phyloP scores from a whole-genome alignment of 35 echinoderm and acorn worm genomes.

The Apostichopus californicus region DNA sequence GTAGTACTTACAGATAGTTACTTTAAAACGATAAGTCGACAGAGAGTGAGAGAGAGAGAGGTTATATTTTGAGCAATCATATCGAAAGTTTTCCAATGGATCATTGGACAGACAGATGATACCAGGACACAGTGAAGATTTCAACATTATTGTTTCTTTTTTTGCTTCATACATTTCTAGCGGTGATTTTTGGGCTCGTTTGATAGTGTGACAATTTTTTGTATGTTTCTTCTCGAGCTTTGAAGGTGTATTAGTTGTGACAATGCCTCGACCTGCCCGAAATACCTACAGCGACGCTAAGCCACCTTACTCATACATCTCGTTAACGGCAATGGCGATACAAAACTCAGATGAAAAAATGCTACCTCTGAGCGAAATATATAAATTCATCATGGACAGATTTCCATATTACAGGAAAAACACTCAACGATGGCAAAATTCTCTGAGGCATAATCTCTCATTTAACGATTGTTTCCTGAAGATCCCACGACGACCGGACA shows the following conservation, averaged over 20 bases:
- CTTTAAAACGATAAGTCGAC: no score
- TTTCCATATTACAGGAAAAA: constrained; percentile 99
- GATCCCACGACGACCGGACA: constrained; percentile 95
- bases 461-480: constrained; percentile 99
- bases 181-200: not conserved
- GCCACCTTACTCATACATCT: constrained; percentile 99
- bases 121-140: not conserved
- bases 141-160: not conserved
- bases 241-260: constrained; percentile 20
- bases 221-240: constrained; percentile 8
- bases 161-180: not conserved
- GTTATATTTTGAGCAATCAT: no score
- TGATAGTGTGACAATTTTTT: not conserved
- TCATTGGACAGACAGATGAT: not conserved
- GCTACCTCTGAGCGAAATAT: constrained; percentile 97
- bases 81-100: not conserved
- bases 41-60: no score
- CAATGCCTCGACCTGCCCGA: constrained; percentile 94
- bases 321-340: constrained; percentile 97
- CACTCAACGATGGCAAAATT: constrained; percentile 98
- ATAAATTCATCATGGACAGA: constrained; percentile 99
- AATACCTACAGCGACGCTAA: constrained; percentile 99
- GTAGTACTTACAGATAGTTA: no score
- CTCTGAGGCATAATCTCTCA: constrained; percentile 93
- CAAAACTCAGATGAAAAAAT: constrained; percentile 96